phyloP scores from a whole-genome alignment of 2,797 vertebrate genomes.

The Phalanger gymnotis region DNA sequence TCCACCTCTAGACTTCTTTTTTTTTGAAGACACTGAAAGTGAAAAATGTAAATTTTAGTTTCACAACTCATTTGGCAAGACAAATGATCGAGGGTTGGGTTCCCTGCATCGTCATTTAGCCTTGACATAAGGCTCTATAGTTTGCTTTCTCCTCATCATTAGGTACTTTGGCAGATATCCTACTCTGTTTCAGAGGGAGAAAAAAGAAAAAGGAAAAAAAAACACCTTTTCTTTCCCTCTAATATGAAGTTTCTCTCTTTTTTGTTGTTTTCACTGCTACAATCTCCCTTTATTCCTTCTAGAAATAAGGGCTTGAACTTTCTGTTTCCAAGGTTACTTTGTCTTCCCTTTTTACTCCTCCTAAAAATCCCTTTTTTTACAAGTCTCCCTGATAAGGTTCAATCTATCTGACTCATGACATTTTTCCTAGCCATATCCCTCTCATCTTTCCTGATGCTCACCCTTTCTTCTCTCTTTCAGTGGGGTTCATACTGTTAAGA shows the following conservation, averaged over 20 bases:
- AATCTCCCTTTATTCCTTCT: neutral
- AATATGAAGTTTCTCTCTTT: neutral
- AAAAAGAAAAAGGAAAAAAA: neutral
- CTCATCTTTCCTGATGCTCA: neutral
- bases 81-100: neutral
- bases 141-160: neutral
- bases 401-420: neutral
- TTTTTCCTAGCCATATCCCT: neutral
- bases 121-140: constrained; percentile 6
- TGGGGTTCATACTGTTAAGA: neutral
- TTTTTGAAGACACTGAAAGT: neutral
- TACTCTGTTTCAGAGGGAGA: neutral
- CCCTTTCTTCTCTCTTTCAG: constrained; percentile 17
- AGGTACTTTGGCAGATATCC: neutral
- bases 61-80: constrained; percentile 7
- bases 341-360: neutral
- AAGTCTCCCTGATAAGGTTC: neutral
- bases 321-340: neutral
- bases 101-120: neutral
- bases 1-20: neutral
- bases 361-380: neutral
- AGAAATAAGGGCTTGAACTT: constrained; percentile 15
- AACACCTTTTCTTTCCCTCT: neutral
- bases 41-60: neutral
- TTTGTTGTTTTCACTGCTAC: neutral